Conservation (phyloP, 2,113 vertebrate genomes). For the Pterocles orientalis region DNA sequence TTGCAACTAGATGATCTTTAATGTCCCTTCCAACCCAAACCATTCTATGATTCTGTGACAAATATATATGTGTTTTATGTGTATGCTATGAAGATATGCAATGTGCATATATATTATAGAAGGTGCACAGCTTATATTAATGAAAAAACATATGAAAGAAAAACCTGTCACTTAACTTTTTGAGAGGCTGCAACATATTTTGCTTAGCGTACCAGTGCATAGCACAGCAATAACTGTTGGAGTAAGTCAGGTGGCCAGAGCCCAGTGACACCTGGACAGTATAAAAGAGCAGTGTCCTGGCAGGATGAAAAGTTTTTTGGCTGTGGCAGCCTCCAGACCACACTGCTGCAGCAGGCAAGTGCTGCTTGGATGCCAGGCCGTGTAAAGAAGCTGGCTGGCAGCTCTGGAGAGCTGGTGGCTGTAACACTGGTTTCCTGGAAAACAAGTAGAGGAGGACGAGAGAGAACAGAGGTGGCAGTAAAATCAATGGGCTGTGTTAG, state of each 20-base stretch:
- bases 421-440: neutral
- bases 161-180: neutral
- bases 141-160: neutral
- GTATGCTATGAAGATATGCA: neutral
- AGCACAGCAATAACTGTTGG: neutral
- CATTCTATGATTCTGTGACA: neutral
- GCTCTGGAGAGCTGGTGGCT: neutral
- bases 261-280: neutral
- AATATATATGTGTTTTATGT: neutral
- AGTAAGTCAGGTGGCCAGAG: neutral
- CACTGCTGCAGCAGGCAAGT: neutral
- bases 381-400: neutral
- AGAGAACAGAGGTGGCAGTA: neutral
- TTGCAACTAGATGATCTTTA: too few relatives aligned
- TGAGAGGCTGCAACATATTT: neutral
- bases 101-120: neutral
- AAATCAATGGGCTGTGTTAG: constrained; percentile 30
- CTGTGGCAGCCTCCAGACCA: neutral
- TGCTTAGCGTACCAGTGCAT: accelerated
- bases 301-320: neutral
- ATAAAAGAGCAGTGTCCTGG: neutral
- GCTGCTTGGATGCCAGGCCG: neutral
- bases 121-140: neutral
- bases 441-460: neutral
- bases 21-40: too few relatives aligned